Conservation (phyloP, 2,113 vertebrate genomes). For the Laticauda laticaudata region DNA sequence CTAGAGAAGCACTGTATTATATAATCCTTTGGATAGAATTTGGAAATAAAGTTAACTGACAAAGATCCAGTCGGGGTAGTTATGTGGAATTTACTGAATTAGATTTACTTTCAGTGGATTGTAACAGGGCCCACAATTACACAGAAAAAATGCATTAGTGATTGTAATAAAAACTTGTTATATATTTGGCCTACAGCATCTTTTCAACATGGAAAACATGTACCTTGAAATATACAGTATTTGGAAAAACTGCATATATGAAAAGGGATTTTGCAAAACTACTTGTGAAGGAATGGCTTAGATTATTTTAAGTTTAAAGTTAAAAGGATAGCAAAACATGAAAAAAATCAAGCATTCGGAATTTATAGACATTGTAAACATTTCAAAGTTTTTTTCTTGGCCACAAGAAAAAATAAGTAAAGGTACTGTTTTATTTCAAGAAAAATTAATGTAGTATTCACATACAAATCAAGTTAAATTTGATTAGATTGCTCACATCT, state of each 20-base stretch:
- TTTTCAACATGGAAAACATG: background rate
- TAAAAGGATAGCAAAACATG: background rate
- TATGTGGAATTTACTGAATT: background rate
- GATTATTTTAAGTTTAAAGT: background rate
- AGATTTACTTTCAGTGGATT: background rate
- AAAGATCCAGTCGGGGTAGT: background rate
- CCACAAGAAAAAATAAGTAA: conserved; percentile 54
- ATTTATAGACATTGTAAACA: background rate
- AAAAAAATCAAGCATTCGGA: background rate
- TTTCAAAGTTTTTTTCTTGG: conserved; percentile 1
- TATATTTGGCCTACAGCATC: background rate
- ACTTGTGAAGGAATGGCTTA: background rate
- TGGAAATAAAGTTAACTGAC: background rate
- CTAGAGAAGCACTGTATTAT: background rate
- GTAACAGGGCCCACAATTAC: background rate
- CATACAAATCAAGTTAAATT: conserved; percentile 55
- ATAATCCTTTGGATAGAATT: background rate
- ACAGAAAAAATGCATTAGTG: background rate
- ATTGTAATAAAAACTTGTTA: background rate
- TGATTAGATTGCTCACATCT: conserved; percentile 52
- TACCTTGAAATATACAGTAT: background rate
- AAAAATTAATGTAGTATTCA: conserved; percentile 28
- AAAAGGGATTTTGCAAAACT: background rate
- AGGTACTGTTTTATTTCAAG: conserved; percentile 53
- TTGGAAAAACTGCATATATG: background rate